Evolutionary conservation across 1,140 invertebrate genomes (phyloP), one percentile per base, ranked within the genome.

Genomic region (Calephelis nemesis): DNA sequence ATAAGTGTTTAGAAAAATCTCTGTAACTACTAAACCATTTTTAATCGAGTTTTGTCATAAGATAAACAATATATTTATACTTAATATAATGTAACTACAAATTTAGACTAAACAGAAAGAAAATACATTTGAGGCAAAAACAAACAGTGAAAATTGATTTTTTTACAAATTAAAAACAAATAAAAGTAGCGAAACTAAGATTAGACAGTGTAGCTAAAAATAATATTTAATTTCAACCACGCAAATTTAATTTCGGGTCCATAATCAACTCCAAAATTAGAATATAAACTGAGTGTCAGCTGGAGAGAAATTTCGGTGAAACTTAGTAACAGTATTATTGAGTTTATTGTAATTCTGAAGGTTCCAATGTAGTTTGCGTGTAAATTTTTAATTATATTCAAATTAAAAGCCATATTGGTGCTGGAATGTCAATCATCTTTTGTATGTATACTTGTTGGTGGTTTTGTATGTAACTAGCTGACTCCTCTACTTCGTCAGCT

Each of bases 211-310:
- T 30, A 30, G 11, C 5, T 7, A 45, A 45, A 45, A 45, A 45
- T 45, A 39, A 30, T 19, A 58, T 58, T 58, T 11, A 39, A 58
- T 58, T 39, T 39, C 11, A 12, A 58, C 30, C 54, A 40, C 30
- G 54, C 52, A 9, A 58, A 58, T 58, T 30, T 58, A 30, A 58
- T 30, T 66, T 73, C 63, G 65, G 68, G 67, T 74, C 45, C 62
- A 45, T 71, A 75, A 77, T 81, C 74, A 78, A 73, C 70, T 75
- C 67, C 65, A 67, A 78, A 75, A 79, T 77, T 74, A 68, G 74
- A 73, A 58, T 71, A 7, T 60, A 19, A 60, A 60, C 39, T 60
- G 54, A 60, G 54, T 60, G 54, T 75, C 74, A 78, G 78, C 70
- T 77, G 74, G 70, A 19, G 58, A 8, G 39, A 42, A 60, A 60